Conservation (phyloP, 1,140 invertebrate species). For the Cydia fagiglandana region DNA sequence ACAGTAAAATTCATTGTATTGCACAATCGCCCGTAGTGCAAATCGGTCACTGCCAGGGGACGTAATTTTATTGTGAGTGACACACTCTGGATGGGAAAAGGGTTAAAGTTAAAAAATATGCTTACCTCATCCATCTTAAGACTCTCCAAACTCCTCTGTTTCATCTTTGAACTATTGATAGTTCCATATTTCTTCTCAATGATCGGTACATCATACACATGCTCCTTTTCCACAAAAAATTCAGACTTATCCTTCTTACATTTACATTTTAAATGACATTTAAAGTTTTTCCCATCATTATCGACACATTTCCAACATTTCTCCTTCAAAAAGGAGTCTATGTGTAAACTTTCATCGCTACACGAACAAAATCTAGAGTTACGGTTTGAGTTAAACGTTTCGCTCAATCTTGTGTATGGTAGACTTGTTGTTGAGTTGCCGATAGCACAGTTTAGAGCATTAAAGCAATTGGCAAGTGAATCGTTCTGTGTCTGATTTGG, state of each 20-base stretch:
- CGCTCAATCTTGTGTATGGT: conserved; percentile 67
- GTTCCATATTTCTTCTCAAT: conserved; percentile 55
- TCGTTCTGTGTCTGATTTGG: conserved; percentile 57
- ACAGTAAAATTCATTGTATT: no score
- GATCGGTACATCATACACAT: conserved; percentile 69
- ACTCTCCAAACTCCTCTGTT: conserved; percentile 64
- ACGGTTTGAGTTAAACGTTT: conserved; percentile 41
- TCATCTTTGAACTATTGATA: conserved; percentile 50
- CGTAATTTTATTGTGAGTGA: no score
- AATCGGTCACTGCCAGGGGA: no score
- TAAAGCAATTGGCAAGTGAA: conserved; percentile 77
- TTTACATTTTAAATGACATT: conserved; percentile 71
- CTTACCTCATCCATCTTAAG: conserved; percentile 51
- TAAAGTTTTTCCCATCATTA: conserved; percentile 62
- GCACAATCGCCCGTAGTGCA: no score
- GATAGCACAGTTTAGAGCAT: conserved; percentile 78
- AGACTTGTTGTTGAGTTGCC: conserved; percentile 64
- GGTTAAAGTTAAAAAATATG: no score
- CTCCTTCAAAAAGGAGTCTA: conserved; percentile 41
- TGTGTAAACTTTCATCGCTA: conserved; percentile 49
- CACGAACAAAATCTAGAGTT: conserved; percentile 50
- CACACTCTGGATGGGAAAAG: no score
- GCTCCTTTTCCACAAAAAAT: conserved; percentile 63
- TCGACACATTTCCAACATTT: conserved; percentile 63
- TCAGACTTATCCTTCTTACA: conserved; percentile 57